A percentile compares a stretch with the other conserved stretches of the same genome.
These are phyloP conservation scores for Syngnathus typhle DNA, from an alignment of 2,113 vertebrate genomes.

Conservation along the genomic window DNA sequence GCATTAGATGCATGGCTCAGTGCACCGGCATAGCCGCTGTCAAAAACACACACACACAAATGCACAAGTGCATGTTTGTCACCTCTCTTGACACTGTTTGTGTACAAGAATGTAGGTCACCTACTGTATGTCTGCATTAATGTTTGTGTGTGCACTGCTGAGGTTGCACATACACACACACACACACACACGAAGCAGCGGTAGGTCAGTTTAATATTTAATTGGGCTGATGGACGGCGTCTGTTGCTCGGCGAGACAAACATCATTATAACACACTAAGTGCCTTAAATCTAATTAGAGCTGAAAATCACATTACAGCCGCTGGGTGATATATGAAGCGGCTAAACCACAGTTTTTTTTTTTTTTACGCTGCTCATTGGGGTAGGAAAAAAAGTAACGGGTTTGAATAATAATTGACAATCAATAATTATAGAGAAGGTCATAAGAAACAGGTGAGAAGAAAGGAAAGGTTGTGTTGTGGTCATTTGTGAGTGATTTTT, in stretches of 20 bases:
- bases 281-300: conserved; percentile 78
- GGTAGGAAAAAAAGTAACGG: background rate
- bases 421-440: background rate
- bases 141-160: conserved; percentile 21
- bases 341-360: conserved; percentile 22
- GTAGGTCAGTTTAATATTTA: conserved; percentile 75
- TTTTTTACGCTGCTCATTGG: background rate
- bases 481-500: background rate
- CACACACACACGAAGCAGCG: conserved; percentile 63
- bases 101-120: conserved; percentile 59
- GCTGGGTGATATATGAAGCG: conserved; percentile 62
- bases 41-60: conserved; percentile 19
- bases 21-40: conserved; percentile 41
- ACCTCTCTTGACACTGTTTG: conserved; percentile 55
- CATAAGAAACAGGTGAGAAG: background rate
- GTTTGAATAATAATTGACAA: background rate
- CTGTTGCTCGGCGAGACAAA: conserved; percentile 77
- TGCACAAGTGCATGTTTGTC: conserved; percentile 25
- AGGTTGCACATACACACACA: background rate
- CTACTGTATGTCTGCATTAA: conserved; percentile 22
- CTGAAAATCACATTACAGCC: conserved; percentile 75
- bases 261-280: conserved; percentile 74
- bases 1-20: conserved; percentile 55
- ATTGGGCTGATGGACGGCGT: conserved; percentile 76
- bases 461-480: background rate